phyloP scores from a whole-genome alignment of 1,140 invertebrate species.

The Phenacoccus solenopsis region DNA sequence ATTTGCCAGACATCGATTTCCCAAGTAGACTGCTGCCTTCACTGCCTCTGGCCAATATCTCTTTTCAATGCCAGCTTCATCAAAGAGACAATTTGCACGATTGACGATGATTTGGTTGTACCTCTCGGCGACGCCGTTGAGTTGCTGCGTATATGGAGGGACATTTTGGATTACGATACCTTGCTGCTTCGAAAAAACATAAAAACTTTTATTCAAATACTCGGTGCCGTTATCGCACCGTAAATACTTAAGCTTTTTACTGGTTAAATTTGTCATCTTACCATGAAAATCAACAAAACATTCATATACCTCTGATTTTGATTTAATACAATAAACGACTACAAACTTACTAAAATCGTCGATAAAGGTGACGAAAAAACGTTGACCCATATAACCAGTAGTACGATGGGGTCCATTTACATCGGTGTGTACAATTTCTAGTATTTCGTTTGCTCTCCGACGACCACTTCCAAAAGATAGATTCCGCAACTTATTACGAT shows the following conservation, averaged over 20 bases:
- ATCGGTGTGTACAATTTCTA: conserved; percentile 28
- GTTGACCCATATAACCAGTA: conserved; percentile 23
- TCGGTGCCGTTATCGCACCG: conserved; percentile 23
- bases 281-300: conserved; percentile 25
- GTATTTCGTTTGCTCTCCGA: conserved; percentile 20
- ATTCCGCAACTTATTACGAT: conserved; percentile 24
- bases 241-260: conserved; percentile 12
- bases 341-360: conserved; percentile 29
- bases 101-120: conserved; percentile 22
- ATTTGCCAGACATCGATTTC: conserved; percentile 21
- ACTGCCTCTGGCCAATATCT: conserved; percentile 23
- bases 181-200: neutral
- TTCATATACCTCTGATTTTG: conserved; percentile 24
- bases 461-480: conserved; percentile 22
- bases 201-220: conserved; percentile 9
- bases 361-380: conserved; percentile 28
- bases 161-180: neutral
- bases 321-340: conserved; percentile 25
- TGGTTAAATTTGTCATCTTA: neutral
- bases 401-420: conserved; percentile 22
- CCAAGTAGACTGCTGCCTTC: conserved; percentile 20
- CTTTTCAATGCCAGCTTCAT: conserved; percentile 17
- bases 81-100: conserved; percentile 22
- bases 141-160: neutral
- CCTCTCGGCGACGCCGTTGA: conserved; percentile 21